Base-by-base conservation (phyloP, 2,888 invertebrate genomes). In the Danaus chrysippus region DNA sequence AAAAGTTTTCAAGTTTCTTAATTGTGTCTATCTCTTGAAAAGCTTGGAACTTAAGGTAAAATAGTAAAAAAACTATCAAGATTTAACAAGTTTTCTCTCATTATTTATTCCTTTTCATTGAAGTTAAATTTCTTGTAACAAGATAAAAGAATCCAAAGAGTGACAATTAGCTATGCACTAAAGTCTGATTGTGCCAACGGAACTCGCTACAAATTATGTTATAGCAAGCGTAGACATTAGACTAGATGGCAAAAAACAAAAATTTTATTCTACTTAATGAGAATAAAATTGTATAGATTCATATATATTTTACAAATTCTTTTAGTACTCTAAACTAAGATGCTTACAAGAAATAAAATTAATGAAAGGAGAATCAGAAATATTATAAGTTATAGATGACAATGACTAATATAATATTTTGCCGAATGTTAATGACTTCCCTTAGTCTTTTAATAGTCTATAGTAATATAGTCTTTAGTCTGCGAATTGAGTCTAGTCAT, bases 131-230 rank as follows among this genome's bases (percentile, higher is more conserved):
- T 63, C 65, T 62, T 60, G 66, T 81, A 84, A 83, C 74, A 74
- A 77, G 73, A 76, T 76, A 77, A 75, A 71, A 67, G 60, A 15
- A 59, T 46, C 70, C 70, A 72, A 71, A 78, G 78, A 80, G 77
- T 76, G 78, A 78, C 84, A 86, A 87, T 87, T 87, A 87, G 84
- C 75, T 76, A 77, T 73, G 75, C 80, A 77, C 79, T 74, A 75
- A 77, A 75, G 76, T 75, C 75, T 72, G 82, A 84, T 85, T 84
- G 83, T 81, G 72, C 77, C 74, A 76, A 77, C 76, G 76, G 77
- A 75, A 71, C 74, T 71, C 71, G 70, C 76, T 76, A 75, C 77
- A 82, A 84, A 87, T 84, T 85, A 75, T 81, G 77, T 87, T 86
- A 86, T 43, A 34, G 75, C 76, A 64, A 70, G 63, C 67, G 63